Evolutionary conservation across 2,888 invertebrate genomes (phyloP).

Genomic region (Epinotia demarniana): DNA sequence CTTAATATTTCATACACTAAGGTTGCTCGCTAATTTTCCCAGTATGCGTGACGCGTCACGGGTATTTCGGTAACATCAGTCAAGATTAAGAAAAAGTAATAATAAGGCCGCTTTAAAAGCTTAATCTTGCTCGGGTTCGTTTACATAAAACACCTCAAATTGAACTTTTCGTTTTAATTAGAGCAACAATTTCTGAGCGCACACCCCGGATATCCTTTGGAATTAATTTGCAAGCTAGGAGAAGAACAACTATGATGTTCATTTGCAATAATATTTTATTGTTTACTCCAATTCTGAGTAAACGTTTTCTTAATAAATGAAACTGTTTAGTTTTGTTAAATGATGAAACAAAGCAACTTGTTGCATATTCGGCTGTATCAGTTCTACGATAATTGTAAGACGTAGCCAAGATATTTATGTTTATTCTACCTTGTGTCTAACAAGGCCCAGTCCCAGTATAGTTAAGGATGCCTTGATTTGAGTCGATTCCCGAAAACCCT

Average conservation of each 20-base stretch:
- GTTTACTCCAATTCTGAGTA: neutral
- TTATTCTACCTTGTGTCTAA: neutral
- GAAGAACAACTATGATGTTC: constrained; percentile 6
- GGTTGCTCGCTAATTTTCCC: constrained; percentile 72
- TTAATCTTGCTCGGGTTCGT: constrained; percentile 60
- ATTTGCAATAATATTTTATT: constrained; percentile 4
- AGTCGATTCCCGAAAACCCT: too few species aligned
- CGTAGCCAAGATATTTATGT: neutral
- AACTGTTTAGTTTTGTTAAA: neutral
- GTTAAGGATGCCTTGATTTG: too few species aligned
- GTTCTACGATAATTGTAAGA: neutral
- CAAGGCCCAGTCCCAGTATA: too few species aligned
- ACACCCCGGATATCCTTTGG: neutral
- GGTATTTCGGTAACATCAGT: constrained; percentile 59
- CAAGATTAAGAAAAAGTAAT: constrained; percentile 63
- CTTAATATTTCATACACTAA: constrained; percentile 76
- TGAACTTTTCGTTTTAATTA: constrained; percentile 49
- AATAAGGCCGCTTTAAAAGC: constrained; percentile 62
- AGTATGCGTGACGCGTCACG: constrained; percentile 62
- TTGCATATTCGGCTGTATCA: neutral
- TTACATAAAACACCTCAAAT: constrained; percentile 58
- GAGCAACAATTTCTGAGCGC: constrained; percentile 23
- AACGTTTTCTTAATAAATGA: neutral
- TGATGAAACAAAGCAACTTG: neutral
- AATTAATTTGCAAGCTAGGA: constrained; percentile 24